These are phyloP conservation scores for Tricholauxania praeusta DNA, from an alignment of 2,888 invertebrate species.

Conservation along the genomic window DNA sequence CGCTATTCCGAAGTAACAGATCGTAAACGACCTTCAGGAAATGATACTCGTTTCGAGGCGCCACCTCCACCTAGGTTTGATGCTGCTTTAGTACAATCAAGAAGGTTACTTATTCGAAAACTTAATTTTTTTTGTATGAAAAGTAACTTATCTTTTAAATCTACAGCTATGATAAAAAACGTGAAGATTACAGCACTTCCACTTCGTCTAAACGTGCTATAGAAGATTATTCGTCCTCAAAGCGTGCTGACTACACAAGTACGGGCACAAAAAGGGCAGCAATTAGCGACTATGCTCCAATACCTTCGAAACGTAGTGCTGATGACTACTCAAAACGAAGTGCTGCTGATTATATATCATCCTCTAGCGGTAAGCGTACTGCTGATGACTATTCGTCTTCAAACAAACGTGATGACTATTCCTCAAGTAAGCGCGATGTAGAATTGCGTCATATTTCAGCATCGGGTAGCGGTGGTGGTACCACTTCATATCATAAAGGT, in stretches of 20 bases:
- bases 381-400: constrained; percentile 56
- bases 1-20: constrained; percentile 62
- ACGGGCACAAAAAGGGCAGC: constrained; percentile 55
- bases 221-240: constrained; percentile 61
- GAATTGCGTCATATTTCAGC: constrained; percentile 63
- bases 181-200: constrained; percentile 63
- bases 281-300: constrained; percentile 58
- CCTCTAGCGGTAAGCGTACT: constrained; percentile 55
- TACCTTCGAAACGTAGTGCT: constrained; percentile 57
- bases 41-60: constrained; percentile 62
- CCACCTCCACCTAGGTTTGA: constrained; percentile 68
- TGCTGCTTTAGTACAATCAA: constrained; percentile 61
- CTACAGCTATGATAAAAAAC: constrained; percentile 61
- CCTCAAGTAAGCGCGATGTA: constrained; percentile 61
- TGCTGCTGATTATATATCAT: constrained; percentile 55
- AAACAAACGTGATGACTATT: constrained; percentile 59
- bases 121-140: neutral
- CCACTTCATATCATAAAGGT: constrained; percentile 47
- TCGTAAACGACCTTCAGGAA: constrained; percentile 62
- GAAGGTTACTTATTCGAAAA: constrained; percentile 52
- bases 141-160: neutral
- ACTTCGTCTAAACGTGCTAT: constrained; percentile 58
- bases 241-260: constrained; percentile 52
- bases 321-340: constrained; percentile 52
- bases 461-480: constrained; percentile 43